Percentiles rank a stretch among this genome's conserved stretches.
Evolutionary conservation across 2,797 vertebrate species (phyloP).

Genomic region (Heteromormyrus szaboi): DNA sequence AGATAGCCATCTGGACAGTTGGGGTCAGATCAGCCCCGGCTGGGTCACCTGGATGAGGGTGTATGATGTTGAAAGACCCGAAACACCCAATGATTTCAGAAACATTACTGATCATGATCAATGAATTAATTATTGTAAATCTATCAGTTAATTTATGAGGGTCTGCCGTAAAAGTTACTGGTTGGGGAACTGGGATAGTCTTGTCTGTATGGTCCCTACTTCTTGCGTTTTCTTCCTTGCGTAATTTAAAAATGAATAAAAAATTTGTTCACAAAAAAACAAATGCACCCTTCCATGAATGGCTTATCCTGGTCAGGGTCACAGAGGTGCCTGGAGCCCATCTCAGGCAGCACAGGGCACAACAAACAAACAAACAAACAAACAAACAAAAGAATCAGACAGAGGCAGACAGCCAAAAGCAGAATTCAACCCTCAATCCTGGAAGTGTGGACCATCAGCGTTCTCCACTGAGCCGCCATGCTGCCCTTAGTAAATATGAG

Average conservation of each 20-base stretch:
- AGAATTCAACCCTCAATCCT: background rate
- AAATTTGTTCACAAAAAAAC: background rate
- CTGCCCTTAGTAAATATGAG: background rate
- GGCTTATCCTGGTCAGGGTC: background rate
- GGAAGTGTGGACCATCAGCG: background rate
- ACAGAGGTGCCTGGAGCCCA: background rate
- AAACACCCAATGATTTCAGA: background rate
- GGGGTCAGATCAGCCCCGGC: too few species aligned
- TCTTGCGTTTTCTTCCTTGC: background rate
- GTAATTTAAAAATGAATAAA: background rate
- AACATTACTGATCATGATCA: background rate
- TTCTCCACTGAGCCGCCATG: background rate
- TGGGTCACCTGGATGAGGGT: background rate
- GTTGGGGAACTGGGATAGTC: too few species aligned
- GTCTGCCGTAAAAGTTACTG: too few species aligned
- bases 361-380: background rate
- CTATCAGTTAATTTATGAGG: too few species aligned
- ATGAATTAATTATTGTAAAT: too few species aligned
- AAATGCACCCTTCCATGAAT: background rate
- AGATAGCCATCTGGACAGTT: too few species aligned
- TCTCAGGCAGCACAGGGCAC: background rate
- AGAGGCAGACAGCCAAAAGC: background rate
- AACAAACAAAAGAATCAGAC: background rate
- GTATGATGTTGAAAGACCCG: background rate
- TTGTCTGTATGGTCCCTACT: background rate